These are phyloP conservation scores for Cephus cinctus DNA, from an alignment of 1,140 invertebrate genomes.

Conservation along the genomic window DNA sequence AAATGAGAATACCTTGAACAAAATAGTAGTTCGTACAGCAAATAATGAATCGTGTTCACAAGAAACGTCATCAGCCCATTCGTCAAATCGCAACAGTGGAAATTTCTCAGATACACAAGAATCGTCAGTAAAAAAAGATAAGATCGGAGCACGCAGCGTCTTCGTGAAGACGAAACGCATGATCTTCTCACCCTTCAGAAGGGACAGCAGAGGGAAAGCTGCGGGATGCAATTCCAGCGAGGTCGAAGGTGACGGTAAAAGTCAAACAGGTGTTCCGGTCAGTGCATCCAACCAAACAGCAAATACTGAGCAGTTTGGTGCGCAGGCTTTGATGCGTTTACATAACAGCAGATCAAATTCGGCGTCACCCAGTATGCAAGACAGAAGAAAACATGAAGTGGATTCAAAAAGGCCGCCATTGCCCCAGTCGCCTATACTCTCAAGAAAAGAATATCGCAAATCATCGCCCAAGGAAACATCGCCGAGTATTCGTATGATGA, in stretches of 20 bases:
- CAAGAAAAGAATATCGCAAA: constrained; percentile 49
- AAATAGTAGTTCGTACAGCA: constrained; percentile 40
- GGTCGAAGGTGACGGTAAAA: constrained; percentile 12
- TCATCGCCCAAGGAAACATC: constrained; percentile 60
- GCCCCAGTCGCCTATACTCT: constrained; percentile 58
- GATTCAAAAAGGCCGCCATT: constrained; percentile 49
- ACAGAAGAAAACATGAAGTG: neutral
- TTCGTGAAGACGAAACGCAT: constrained; percentile 76
- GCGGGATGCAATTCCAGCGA: constrained; percentile 28
- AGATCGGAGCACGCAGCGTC: constrained; percentile 46
- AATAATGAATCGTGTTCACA: no score
- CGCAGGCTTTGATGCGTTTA: no score
- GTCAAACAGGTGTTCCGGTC: no score
- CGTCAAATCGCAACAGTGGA: constrained; percentile 5
- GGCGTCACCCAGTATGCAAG: constrained; percentile 15
- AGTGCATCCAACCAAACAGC: no score
- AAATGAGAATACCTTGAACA: constrained; percentile 39
- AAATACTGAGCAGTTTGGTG: no score
- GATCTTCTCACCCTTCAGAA: constrained; percentile 69
- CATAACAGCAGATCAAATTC: constrained; percentile 17
- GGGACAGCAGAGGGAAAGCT: constrained; percentile 55
- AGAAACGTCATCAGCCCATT: neutral
- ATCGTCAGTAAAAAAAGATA: constrained; percentile 16
- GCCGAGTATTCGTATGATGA: constrained; percentile 67
- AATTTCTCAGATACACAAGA: constrained; percentile 29